phyloP scores from a whole-genome alignment of 2,888 invertebrate species.

The Athrips mouffetella region DNA sequence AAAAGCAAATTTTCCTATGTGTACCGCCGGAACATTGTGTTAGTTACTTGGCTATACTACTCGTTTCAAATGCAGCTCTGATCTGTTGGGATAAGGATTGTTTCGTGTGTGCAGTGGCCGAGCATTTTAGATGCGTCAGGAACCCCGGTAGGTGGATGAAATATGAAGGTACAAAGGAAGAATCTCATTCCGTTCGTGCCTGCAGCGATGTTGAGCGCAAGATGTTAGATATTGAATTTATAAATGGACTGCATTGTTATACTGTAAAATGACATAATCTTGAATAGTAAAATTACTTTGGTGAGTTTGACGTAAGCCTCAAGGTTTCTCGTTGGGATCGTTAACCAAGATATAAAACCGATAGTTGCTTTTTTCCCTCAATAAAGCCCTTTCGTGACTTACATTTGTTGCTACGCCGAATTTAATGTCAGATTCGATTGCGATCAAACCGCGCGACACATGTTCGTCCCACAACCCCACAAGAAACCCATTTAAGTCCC shows the following conservation, averaged over 20 bases:
- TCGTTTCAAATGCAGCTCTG: conserved; percentile 44
- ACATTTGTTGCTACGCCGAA: conserved; percentile 1
- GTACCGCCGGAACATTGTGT: conserved; percentile 50
- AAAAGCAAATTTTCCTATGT: conserved; percentile 58
- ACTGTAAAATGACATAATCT: neutral
- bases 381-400: neutral
- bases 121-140: conserved; percentile 44
- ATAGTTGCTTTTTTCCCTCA: neutral
- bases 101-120: conserved; percentile 31
- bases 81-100: conserved; percentile 36
- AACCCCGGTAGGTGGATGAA: conserved; percentile 54
- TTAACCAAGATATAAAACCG: neutral
- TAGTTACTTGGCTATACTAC: conserved; percentile 30
- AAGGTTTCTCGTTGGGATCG: neutral
- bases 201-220: conserved; percentile 43
- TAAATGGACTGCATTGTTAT: conserved; percentile 27
- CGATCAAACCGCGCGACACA: conserved; percentile 26
- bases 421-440: conserved; percentile 20
- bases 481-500: conserved; percentile 37
- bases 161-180: conserved; percentile 65
- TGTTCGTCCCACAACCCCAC: conserved; percentile 27
- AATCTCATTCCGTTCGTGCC: conserved; percentile 58
- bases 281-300: no score
- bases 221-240: conserved; percentile 44
- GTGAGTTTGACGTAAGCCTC: no score